Percentiles rank a stretch among this genome's conserved stretches.
Evolutionary conservation across 64 coral and sea anemone genomes (phyloP).

Genomic region (Trachythela sp.): DNA sequence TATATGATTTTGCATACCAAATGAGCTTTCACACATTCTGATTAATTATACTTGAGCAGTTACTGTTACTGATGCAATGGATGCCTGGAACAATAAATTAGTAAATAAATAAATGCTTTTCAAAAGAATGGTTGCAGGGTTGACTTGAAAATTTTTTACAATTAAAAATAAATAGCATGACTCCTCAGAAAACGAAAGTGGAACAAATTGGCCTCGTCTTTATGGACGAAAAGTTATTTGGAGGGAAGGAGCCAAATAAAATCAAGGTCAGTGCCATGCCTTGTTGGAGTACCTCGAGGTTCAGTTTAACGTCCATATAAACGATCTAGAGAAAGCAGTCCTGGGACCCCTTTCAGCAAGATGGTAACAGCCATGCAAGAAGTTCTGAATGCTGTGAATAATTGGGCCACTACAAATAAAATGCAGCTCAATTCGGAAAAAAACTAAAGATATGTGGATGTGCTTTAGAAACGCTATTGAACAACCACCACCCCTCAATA

Average conservation of each 20-base stretch:
- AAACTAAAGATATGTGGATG: neutral
- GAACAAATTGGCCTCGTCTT: no score
- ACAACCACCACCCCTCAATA: neutral
- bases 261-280: neutral
- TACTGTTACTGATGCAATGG: no score
- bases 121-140: no score
- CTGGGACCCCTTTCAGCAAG: neutral
- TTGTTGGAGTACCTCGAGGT: slow-evolving; percentile 27
- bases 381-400: neutral
- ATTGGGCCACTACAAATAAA: neutral
- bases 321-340: slow-evolving; percentile 34
- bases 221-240: slow-evolving; percentile 29
- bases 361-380: neutral
- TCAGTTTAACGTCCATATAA: slow-evolving; percentile 43
- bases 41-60: no score
- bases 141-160: no score
- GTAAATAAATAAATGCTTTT: no score
- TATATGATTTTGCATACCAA: no score
- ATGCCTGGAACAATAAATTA: no score
- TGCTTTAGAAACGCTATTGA: neutral
- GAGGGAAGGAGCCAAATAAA: slow-evolving; percentile 4
- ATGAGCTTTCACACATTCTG: no score
- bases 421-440: no score
- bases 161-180: no score
- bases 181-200: no score